Evolutionary conservation across 2,113 vertebrate genomes (phyloP), one percentile per base, ranked within the genome.

Genomic region (Pogonocichla stellata): DNA sequence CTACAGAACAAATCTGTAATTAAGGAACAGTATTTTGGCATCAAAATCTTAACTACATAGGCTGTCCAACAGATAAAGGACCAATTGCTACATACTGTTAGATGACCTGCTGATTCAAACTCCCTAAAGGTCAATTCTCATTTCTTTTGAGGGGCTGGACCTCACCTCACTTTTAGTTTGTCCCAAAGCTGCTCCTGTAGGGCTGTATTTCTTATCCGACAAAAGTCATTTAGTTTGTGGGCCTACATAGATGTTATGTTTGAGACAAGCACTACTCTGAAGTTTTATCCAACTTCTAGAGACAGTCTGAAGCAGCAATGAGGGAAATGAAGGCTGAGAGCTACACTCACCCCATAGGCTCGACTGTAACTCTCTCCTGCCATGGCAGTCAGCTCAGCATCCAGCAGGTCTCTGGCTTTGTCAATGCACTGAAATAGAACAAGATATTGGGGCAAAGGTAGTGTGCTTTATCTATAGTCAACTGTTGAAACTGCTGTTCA

Each of bases 321-420:
- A 85, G 4, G 20, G 73, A n/a, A 26, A 31, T 0, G 20, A 75
- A 71, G 40, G 36, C 26, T 72, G 56, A 62, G 22, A 15, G 19
- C 5, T 5, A 14, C 31, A 79, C 98, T 98, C 88, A 99, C 99
- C 97, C 99, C 99, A 0, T 99, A 99, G 7, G 99, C 99, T 83
- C 99, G 98, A 69, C 99, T 99, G 97, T 99, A 99, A 97, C 99
- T 99, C 98, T 99, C 99, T 65, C 99, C 99, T 29, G 99, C 99
- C 99, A 99, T 99, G 47, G 99, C 99, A 0, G 99, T 99, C 87
- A 99, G 97, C 96, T 99, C 99, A 2, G 99, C 99, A 73, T 99
- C 99, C 91, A 99, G 97, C 54, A 99, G 98, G 96, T 99, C 99
- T 97, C 99, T 98, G 83, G 99, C 99, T 97, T 99, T 99, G 97